These are phyloP conservation scores for Mesembrinibis cayennensis DNA, from an alignment of 2,113 vertebrate species.

Conservation along the genomic window DNA sequence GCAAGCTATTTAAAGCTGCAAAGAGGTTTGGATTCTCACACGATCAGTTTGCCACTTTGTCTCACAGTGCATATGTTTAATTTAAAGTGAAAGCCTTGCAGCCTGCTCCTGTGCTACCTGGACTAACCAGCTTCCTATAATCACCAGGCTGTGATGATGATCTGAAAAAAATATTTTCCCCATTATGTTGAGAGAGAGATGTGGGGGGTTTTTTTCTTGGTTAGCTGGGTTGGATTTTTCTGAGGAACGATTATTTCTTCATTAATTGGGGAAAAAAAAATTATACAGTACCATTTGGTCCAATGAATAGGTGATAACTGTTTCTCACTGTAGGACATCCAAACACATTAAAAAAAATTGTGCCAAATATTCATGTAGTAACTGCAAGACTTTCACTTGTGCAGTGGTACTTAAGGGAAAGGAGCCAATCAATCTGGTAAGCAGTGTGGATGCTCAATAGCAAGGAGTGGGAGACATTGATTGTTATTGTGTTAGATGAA, in stretches of 20 bases:
- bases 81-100: not conserved
- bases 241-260: not conserved
- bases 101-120: not conserved
- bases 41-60: not conserved
- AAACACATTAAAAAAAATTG: not conserved
- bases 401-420: not conserved
- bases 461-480: not conserved
- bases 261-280: not conserved
- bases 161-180: not conserved
- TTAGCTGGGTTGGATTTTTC: not conserved
- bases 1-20: not conserved
- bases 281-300: not conserved
- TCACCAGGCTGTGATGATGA: not conserved
- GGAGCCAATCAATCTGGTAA: not conserved
- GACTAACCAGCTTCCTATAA: not conserved
- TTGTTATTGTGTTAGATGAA: not conserved
- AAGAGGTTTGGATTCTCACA: not conserved
- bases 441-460: not conserved
- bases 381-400: not conserved
- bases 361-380: not conserved
- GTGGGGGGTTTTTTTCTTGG: not conserved
- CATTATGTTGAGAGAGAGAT: not conserved
- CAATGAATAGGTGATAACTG: not conserved
- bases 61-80: not conserved
- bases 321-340: not conserved